phyloP scores from a whole-genome alignment of 1,140 invertebrate species.

The Procambarus virginalis region DNA sequence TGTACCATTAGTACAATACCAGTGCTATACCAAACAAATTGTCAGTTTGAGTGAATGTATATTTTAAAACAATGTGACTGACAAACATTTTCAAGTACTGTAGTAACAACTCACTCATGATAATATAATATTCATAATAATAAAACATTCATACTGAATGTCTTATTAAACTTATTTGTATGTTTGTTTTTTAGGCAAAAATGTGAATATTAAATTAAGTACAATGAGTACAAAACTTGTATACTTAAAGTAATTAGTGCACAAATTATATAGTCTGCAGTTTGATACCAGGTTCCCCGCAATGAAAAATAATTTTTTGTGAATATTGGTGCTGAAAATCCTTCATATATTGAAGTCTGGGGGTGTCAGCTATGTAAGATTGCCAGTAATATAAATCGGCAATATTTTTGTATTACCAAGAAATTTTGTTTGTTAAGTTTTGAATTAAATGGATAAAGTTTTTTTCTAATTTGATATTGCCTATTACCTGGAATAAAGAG shows the following conservation, averaged over 20 bases:
- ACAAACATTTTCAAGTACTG: background rate
- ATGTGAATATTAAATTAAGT: constrained; percentile 26
- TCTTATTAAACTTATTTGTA: background rate
- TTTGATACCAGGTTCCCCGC: background rate
- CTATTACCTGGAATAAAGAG: background rate
- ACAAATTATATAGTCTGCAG: background rate
- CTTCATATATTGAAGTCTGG: background rate
- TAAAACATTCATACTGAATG: background rate
- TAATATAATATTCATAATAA: background rate
- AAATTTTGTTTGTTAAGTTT: background rate
- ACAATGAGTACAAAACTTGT: constrained; percentile 32
- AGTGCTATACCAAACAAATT: constrained; percentile 37
- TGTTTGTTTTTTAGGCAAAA: background rate
- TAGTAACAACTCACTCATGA: background rate
- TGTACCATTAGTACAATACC: constrained; percentile 38
- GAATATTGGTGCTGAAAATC: background rate
- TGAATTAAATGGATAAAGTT: background rate
- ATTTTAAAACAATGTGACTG: background rate
- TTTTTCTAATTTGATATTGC: background rate
- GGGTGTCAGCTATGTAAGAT: background rate
- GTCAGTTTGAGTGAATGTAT: constrained; percentile 13
- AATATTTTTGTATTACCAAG: constrained; percentile 5
- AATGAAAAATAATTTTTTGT: background rate
- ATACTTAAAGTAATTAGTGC: background rate
- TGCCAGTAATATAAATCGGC: background rate